Conservation (phyloP, 2,113 vertebrate genomes). For the Cygnus atratus region DNA sequence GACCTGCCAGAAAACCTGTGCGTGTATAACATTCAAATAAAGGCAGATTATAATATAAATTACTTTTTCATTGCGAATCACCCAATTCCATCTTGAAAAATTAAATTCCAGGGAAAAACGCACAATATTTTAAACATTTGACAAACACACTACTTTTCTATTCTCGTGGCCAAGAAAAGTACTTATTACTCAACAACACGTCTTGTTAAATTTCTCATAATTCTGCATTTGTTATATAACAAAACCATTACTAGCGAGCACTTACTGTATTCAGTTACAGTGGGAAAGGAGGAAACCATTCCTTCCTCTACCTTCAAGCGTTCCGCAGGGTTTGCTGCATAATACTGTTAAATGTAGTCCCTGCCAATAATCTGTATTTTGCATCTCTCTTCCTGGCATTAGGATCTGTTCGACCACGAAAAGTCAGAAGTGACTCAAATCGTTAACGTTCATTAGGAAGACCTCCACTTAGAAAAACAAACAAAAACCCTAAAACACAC, state of each 20-base stretch:
- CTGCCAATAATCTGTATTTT: neutral
- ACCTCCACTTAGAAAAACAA: neutral
- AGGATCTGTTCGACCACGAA: neutral
- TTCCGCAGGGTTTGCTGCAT: neutral
- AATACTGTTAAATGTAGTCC: too few species aligned
- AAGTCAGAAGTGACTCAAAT: neutral
- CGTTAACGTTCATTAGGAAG: neutral
- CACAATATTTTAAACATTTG: neutral
- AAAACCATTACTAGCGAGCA: neutral
- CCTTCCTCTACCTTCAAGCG: too few species aligned
- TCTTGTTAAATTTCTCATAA: neutral
- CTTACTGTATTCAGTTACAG: too few species aligned
- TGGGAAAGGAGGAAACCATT: neutral
- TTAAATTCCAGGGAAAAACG: neutral
- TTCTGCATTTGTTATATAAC: neutral
- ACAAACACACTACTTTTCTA: neutral
- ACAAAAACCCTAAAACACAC: neutral
- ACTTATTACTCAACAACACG: neutral
- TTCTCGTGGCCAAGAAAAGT: neutral
- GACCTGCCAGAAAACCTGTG: neutral
- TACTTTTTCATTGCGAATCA: neutral
- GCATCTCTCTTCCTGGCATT: neutral
- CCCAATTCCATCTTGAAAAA: neutral
- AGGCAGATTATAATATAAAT: too few species aligned
- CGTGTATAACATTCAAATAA: neutral